These are phyloP conservation scores for Anomalospiza imberbis DNA, from an alignment of 2,797 vertebrate genomes.

Conservation along the genomic window DNA sequence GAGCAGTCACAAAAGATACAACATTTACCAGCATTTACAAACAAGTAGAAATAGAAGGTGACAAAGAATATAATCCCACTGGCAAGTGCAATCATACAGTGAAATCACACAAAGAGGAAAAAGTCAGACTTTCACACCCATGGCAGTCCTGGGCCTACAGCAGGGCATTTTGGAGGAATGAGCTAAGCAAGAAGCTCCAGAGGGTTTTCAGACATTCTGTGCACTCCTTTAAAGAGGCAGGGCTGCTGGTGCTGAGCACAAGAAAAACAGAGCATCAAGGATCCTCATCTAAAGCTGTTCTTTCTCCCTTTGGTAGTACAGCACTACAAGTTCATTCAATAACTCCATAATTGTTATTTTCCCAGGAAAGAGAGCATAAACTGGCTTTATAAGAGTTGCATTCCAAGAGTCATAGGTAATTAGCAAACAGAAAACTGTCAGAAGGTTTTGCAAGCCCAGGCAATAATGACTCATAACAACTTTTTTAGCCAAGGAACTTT, in stretches of 20 bases:
- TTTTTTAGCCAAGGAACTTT: background rate
- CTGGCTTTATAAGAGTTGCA: background rate
- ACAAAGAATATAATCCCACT: background rate
- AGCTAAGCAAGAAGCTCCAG: background rate
- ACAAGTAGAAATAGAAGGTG: background rate
- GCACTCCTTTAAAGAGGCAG: background rate
- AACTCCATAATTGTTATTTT: background rate
- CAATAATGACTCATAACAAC: conserved; percentile 6
- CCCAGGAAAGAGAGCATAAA: background rate
- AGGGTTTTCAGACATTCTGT: background rate
- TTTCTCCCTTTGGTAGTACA: background rate
- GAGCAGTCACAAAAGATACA: background rate
- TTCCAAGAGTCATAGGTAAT: conserved; percentile 24
- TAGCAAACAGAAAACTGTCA: conserved; percentile 23
- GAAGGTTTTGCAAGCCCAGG: background rate
- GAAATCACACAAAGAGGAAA: background rate
- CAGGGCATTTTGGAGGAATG: background rate
- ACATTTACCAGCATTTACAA: background rate
- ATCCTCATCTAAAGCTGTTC: background rate
- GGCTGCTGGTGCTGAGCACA: background rate
- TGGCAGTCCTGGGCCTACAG: background rate
- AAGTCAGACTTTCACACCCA: background rate
- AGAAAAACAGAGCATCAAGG: background rate
- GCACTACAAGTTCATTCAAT: background rate
- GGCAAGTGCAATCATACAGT: background rate